Conservation (phyloP, 2,113 vertebrate species). For the Periophthalmodon schlosseri region DNA sequence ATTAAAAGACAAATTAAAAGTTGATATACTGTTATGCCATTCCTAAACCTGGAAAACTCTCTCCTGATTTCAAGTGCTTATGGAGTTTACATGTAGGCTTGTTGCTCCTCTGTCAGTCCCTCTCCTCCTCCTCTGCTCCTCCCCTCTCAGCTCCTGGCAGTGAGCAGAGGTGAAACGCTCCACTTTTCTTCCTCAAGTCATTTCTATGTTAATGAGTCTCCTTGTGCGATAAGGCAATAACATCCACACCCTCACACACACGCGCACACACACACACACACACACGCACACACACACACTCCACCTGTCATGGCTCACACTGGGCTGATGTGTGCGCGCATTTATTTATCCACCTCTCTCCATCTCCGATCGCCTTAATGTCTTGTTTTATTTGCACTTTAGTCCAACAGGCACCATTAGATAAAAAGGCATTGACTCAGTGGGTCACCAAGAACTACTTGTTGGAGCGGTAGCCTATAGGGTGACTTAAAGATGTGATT, state of each 20-base stretch:
- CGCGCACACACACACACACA: conserved; percentile 53
- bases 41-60: not conserved
- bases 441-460: conserved; percentile 11
- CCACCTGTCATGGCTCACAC: conserved; percentile 58
- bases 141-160: conserved; percentile 45
- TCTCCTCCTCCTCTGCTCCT: conserved; percentile 16
- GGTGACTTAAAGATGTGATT: not conserved
- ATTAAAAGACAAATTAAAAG: no score
- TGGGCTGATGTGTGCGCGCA: conserved; percentile 67
- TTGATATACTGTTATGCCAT: no score
- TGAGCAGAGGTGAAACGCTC: conserved; percentile 62
- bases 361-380: conserved; percentile 29
- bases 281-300: conserved; percentile 52
- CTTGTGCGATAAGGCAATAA: conserved; percentile 75
- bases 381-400: conserved; percentile 24
- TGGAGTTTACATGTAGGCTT: conserved; percentile 1
- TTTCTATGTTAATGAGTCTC: conserved; percentile 85
- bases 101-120: conserved; percentile 4
- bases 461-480: not conserved
- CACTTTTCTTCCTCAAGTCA: conserved; percentile 77
- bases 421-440: conserved; percentile 4
- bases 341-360: conserved; percentile 60
- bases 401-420: conserved; percentile 3
- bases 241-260: conserved; percentile 51
- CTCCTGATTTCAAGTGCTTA: not conserved